Conservation (phyloP, 2,113 vertebrate genomes). For the Rhea pennata region DNA sequence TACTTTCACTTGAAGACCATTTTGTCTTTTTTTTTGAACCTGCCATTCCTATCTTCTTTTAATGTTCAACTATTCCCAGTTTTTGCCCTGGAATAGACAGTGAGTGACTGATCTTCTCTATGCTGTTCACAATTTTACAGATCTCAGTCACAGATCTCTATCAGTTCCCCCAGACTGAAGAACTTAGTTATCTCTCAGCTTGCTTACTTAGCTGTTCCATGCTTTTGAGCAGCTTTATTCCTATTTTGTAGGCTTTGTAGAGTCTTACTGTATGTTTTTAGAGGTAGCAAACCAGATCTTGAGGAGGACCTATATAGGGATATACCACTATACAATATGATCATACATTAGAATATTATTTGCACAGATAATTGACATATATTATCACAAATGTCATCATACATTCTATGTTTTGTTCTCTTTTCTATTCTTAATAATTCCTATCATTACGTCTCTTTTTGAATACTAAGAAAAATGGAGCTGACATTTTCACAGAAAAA, state of each 20-base stretch:
- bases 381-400: background rate
- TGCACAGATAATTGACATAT: background rate
- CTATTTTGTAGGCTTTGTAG: background rate
- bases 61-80: background rate
- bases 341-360: background rate
- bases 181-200: background rate
- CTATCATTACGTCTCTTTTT: background rate
- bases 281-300: background rate
- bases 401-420: background rate
- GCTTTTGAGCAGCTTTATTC: background rate
- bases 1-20: background rate
- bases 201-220: background rate
- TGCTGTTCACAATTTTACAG: background rate
- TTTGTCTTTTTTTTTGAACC: background rate
- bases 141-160: background rate
- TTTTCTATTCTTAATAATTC: background rate
- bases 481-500: background rate
- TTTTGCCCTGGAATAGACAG: background rate
- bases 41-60: background rate
- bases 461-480: background rate
- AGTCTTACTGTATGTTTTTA: background rate
- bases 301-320: background rate
- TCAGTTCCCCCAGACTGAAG: background rate
- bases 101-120: background rate
- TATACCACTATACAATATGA: background rate